Evolutionary conservation across 2,797 vertebrate species (phyloP), one percentile per base, ranked within the genome.

Genomic region (Kryptopterus vitreolus): DNA sequence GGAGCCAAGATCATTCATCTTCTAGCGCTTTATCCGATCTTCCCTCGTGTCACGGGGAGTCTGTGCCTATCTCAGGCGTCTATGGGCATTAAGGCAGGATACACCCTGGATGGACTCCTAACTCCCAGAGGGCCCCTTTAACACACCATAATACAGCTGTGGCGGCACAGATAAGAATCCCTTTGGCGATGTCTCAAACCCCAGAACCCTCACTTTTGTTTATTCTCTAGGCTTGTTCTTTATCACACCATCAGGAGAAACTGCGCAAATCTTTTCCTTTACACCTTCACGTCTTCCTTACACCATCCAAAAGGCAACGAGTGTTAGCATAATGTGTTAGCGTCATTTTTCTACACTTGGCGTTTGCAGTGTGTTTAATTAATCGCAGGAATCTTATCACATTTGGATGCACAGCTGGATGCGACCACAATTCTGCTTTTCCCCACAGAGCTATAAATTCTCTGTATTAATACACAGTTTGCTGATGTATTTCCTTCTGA

Each of bases 101-200:
- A n/a, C n/a, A n/a, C n/a, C n/a, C n/a, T n/a, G n/a, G n/a, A n/a
- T n/a, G n/a, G 50, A 29, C 31, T 33, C 57, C 66, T 68, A 62
- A 52, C 68, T 81, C 76, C 81, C 75, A 62, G 52, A 65, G 70
- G 77, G 62, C 62, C 11, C 43, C 43, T 69, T 79, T 50, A 50
- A 66, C 53, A 29, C n/a, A 18, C 12, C 9, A 71, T 59, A 74
- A 46, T 70, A 70, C 84, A 85, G 58, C 52, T 70, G 74, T 35
- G 68, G 16, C 61, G 58, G 33, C 31, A 50, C 80, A 82, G 85
- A 86, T 87, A 82, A 84, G 80, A 74, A 63, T 57, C 71, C 24
- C 57, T 43, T 53, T 53, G 69, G 61, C 77, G 50, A 50, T 57
- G 74, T 16, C 76, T 80, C n/a, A 71, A 85, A 80, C 76, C 38